A percentile compares a stretch with the other conserved stretches of the same genome.
phyloP scores from a whole-genome alignment of 2,888 invertebrate genomes.

The Eueremaeus valkanovi region DNA sequence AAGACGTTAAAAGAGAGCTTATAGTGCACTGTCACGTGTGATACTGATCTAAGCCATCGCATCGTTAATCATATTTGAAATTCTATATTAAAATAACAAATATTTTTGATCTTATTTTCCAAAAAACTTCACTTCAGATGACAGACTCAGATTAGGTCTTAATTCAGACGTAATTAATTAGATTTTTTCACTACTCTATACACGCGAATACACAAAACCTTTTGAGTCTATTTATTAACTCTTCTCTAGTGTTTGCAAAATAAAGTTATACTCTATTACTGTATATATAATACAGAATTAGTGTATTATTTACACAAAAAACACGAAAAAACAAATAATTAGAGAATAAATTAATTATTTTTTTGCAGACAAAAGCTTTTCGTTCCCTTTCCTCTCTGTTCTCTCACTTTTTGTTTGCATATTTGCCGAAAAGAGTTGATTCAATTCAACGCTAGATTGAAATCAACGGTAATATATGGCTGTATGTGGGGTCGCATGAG shows the following conservation, averaged over 20 bases:
- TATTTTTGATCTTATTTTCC: neutral
- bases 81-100: neutral
- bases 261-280: too few species aligned
- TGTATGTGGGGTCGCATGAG: neutral
- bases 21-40: neutral
- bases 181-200: too few species aligned
- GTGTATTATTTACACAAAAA: neutral
- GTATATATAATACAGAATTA: neutral
- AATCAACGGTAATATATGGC: neutral
- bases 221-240: too few species aligned
- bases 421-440: neutral
- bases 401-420: neutral
- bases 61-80: neutral
- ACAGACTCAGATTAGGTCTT: neutral
- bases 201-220: too few species aligned
- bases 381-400: neutral
- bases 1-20: neutral
- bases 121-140: neutral
- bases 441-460: neutral
- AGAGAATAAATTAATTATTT: neutral
- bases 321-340: neutral
- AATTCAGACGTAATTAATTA: neutral
- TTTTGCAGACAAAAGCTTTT: neutral
- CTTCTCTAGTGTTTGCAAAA: too few species aligned
- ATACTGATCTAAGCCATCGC: neutral